Conservation (phyloP, 2,888 invertebrate genomes). For the Agrochola macilenta region DNA sequence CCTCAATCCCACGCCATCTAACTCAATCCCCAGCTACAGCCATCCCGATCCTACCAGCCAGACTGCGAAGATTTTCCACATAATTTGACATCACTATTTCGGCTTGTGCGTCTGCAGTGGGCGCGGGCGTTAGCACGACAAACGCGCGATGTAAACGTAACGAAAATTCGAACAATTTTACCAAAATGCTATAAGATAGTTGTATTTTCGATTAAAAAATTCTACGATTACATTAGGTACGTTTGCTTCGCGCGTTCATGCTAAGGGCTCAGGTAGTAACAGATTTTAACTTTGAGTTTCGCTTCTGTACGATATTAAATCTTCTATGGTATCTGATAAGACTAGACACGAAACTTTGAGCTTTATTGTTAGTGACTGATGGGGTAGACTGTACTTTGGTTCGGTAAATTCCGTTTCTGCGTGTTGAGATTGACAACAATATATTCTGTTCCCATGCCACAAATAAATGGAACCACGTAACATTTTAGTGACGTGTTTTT, state of each 20-base stretch:
- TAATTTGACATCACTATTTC: neutral
- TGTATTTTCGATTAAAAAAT: too few relatives aligned
- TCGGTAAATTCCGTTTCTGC: constrained; percentile 12
- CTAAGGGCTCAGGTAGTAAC: too few relatives aligned
- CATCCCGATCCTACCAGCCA: neutral
- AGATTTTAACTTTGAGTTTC: neutral
- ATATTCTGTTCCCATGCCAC: neutral
- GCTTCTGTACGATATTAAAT: neutral
- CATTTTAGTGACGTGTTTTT: neutral
- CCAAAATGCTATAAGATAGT: too few relatives aligned
- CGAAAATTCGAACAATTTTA: too few relatives aligned
- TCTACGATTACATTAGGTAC: too few relatives aligned
- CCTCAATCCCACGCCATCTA: neutral
- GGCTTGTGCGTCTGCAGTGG: neutral
- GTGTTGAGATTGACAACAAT: constrained; percentile 5
- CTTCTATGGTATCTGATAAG: neutral
- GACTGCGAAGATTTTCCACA: neutral
- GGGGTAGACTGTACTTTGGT: constrained; percentile 5
- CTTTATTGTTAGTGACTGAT: constrained; percentile 30
- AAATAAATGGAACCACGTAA: neutral
- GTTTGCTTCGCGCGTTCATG: too few relatives aligned
- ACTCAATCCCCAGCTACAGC: neutral
- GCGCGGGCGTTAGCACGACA: too few relatives aligned
- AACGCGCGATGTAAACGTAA: too few relatives aligned
- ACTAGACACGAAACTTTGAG: constrained; percentile 25